Evolutionary conservation across 2,113 vertebrate genomes (phyloP), one percentile per base, ranked within the genome.

Genomic region (Greenwoodochromis staneri): DNA sequence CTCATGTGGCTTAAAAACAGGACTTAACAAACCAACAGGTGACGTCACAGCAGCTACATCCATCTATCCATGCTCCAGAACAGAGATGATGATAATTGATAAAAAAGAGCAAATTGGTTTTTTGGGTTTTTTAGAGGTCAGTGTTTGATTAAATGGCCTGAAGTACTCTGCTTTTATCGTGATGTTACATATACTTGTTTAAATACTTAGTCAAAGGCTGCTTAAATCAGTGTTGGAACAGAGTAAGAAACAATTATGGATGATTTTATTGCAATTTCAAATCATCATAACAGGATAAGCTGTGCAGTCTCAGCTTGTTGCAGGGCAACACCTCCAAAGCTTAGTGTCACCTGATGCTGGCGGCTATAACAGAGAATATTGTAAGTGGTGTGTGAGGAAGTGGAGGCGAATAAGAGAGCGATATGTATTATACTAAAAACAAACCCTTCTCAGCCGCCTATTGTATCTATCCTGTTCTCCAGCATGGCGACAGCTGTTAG

Each of bases 111-210:
- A 40, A 69, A 40, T 40, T 5, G 34, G 2, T 3, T n/a, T 51
- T 1, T n/a, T 9, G 1, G 0, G 2, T 51, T 34, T 19, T 66
- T 36, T n/a, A 36, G 31, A 12, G 34, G 34, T 66, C 10, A 66
- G 31, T 66, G 19, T 66, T 66, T 66, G 31, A 19, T 66, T 66
- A 38, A 66, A 66, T n/a, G 6, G 61, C 10, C 63, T 40, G 36
- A 69, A 21, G 19, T 40, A 40, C 3, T 69, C 9, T 13, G 34
- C 63, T 69, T 69, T 38, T 66, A 66, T 38, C 6, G 7, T 24
- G 19, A 71, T 42, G 12, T 21, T 40, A 71, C 36, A 40, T 21
- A 21, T 40, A 13, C 11, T 69, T 69, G 36, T 24, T 71, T 24
- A 24, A 71, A 61, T 13, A 21, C 7, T 14, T 13, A 71, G 36